These are phyloP conservation scores for Diadromus collaris DNA, from an alignment of 2,888 invertebrate species.

Conservation along the genomic window DNA sequence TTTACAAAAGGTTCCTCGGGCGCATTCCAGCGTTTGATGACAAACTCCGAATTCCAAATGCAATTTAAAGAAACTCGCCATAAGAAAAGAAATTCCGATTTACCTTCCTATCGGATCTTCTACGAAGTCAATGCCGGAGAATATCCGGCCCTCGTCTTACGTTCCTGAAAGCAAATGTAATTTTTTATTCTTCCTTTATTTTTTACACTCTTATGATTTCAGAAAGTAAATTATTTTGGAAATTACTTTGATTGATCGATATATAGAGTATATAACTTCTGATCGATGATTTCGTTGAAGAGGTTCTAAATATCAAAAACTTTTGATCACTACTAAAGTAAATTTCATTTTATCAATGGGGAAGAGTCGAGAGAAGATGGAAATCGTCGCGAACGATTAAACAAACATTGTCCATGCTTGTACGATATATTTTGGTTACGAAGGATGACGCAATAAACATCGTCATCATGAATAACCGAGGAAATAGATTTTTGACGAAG, in stretches of 20 bases:
- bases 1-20: background rate
- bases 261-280: too few relatives aligned
- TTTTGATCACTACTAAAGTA: too few relatives aligned
- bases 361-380: too few relatives aligned
- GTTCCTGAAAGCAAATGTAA: background rate
- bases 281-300: too few relatives aligned
- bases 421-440: background rate
- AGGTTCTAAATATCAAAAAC: too few relatives aligned
- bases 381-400: too few relatives aligned
- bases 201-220: background rate
- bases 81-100: background rate
- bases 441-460: background rate
- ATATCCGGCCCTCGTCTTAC: background rate
- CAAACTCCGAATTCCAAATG: background rate
- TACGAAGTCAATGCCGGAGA: background rate
- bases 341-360: too few relatives aligned
- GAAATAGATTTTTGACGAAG: background rate
- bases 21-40: background rate
- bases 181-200: background rate
- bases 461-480: background rate
- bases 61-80: background rate
- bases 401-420: background rate
- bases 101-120: background rate
- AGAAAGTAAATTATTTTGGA: background rate
- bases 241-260: background rate